Evolutionary conservation across 2,888 invertebrate genomes (phyloP), one percentile per base, ranked within the genome.

Genomic region (Anthophora plumipes): DNA sequence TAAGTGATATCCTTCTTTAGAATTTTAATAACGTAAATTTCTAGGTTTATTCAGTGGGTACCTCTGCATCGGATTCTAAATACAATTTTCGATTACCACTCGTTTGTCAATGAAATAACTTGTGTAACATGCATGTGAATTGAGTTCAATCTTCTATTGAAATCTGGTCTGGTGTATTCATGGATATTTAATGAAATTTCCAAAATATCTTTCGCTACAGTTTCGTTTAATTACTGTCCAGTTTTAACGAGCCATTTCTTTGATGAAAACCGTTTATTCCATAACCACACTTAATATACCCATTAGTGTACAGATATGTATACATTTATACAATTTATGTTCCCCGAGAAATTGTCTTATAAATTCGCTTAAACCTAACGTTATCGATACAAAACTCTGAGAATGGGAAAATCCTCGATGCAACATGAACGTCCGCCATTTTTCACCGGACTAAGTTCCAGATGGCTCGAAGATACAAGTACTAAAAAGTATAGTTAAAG

Each of bases 221-320:
- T 31, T 31, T 31, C 31, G 2, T 31, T 31, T 31, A 31, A 31
- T 31, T 31, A 31, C 31, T 31, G 31, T 31, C 31, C 31, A 31
- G 31, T 3, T 31, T 31, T 22, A 22, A 22, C 20, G 22, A 52
- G 12, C 22, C 17, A 57, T 5, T 61, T 43, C 8, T 46, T 41
- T 57, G 12, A 46, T 80, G 54, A 52, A 80, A 79, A 71, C 52
- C 43, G 54, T 85, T 85, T 81, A 81, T 81, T 74, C 31, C 63
- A 48, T 43, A 66, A 71, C n/a, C 54, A 61, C 22, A 60, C 66
- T 46, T 46, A 39, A 70, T 70, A 63, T 69, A 59, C 37, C 60
- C n/a, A 43, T 39, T 37, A 46, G 37, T 50, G 20, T 37, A 39
- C 41, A 25, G 64, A 66, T 61, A 55, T 59, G 50, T 54, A 48